Base-by-base conservation (phyloP, 2,113 vertebrate species). In the Chionomys nivalis region DNA sequence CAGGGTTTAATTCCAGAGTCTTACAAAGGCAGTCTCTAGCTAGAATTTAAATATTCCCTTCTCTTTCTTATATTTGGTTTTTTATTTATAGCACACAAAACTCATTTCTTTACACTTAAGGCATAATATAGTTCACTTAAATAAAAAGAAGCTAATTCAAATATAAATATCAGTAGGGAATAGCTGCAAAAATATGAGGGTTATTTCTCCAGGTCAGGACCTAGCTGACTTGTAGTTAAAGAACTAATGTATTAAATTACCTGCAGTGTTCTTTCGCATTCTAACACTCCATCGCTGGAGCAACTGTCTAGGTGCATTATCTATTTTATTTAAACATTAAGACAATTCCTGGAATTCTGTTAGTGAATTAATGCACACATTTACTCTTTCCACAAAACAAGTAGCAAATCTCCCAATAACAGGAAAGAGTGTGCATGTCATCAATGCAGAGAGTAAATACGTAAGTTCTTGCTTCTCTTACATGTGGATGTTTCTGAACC, bases 31-130 rank as follows among this genome's bases (percentile, higher is more conserved):
- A 96, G 33, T 63, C 0, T 55, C 36, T 19, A 92, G 63, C 39
- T 78, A 96, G 61, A 91, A 78, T 73, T 88, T 88, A 94, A 94
- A 72, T 66, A 90, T 8, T 65, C 1, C 28, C 91, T 89, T 76
- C 47, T 55, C 21, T 65, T 91, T 87, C 44, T 14, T 83, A 12
- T 39, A 65, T 70, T 88, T 90, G 11, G 55, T 79, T 97, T 90
- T 75, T 58, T 33, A 47, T 79, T 73, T 77, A 52, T 68, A 78
- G 19, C 12, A 82, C 72, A 39, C 5, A 73, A 91, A 77, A 91
- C 26, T 82, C 5, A 13, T 90, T 72, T 78, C 61, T n/a, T 89
- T 92, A 91, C 24, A 36, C 52, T 72, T 39, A 72, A 55, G 23
- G 33, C 7, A 55, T n/a, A 92, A 87, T 73, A 26, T n/a, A 33